A percentile compares a stretch with the other conserved stretches of the same genome.
Conservation (phyloP, 2,797 vertebrate species). For the Enteromius thamalakanensis region DNA sequence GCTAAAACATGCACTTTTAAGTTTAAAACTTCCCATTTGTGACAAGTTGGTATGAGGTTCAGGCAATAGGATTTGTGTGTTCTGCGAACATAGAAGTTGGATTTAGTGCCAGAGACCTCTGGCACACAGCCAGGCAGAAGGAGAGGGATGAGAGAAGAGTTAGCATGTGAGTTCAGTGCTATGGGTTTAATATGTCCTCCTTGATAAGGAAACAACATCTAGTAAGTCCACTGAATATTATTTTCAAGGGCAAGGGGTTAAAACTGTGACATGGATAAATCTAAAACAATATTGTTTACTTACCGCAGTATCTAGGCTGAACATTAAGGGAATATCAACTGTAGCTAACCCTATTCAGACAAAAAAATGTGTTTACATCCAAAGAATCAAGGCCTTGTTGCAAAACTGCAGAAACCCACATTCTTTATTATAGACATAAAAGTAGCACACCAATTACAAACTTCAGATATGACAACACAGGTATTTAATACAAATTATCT, state of each 20-base stretch:
- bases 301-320: background rate
- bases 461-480: background rate
- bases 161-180: constrained; percentile 30
- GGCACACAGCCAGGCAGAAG: constrained; percentile 47
- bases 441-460: background rate
- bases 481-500: constrained; percentile 9
- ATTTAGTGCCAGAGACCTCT: constrained; percentile 62
- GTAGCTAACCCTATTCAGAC: background rate
- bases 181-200: constrained; percentile 31
- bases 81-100: constrained; percentile 61
- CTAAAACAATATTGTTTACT: constrained; percentile 2
- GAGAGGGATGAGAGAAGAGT: constrained; percentile 43
- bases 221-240: constrained; percentile 1
- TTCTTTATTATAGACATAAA: background rate
- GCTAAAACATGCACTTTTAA: constrained; percentile 54
- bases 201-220: constrained; percentile 35
- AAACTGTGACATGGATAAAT: constrained; percentile 4
- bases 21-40: constrained; percentile 63
- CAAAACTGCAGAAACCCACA: background rate
- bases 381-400: background rate
- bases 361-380: background rate
- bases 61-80: constrained; percentile 67
- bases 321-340: background rate
- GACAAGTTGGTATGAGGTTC: constrained; percentile 66
- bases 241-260: constrained; percentile 30